Conservation (phyloP, 2,888 invertebrate species). For the Scrobipalpa atriplicella region DNA sequence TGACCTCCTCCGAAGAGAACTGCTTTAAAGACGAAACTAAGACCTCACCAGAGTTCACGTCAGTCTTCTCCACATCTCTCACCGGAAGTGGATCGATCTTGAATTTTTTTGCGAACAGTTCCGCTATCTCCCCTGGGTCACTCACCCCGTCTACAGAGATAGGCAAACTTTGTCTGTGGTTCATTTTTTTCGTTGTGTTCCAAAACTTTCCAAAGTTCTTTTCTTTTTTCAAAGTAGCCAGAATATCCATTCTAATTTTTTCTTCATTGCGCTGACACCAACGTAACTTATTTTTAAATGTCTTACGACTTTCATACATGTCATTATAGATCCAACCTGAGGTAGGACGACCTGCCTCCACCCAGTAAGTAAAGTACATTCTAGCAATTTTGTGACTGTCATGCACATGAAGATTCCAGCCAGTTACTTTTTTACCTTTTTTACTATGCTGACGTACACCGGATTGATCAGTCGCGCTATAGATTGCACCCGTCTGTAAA, state of each 20-base stretch:
- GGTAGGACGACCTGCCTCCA: background rate
- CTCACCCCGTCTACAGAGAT: constrained; percentile 1
- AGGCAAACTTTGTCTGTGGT: background rate
- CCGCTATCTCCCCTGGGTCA: background rate
- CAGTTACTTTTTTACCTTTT: constrained; percentile 18
- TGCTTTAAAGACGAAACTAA: background rate
- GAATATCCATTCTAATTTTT: background rate
- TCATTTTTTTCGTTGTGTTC: background rate
- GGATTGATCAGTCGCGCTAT: background rate
- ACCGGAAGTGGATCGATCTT: constrained; percentile 3
- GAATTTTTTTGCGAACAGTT: constrained; percentile 5
- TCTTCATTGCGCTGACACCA: constrained; percentile 21
- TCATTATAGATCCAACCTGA: background rate
- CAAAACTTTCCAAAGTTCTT: constrained; percentile 11
- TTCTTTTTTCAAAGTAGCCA: background rate
- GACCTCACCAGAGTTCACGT: background rate
- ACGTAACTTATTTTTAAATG: constrained; percentile 13
- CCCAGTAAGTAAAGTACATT: background rate
- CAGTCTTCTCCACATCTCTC: background rate
- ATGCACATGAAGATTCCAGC: constrained; percentile 9
- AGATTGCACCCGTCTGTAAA: background rate
- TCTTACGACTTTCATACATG: background rate
- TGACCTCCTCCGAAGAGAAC: background rate
- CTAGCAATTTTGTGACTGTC: background rate
- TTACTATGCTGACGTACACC: background rate